Conservation (phyloP, 2,888 invertebrate genomes). For the Ashinkailepas kermadecensis region DNA sequence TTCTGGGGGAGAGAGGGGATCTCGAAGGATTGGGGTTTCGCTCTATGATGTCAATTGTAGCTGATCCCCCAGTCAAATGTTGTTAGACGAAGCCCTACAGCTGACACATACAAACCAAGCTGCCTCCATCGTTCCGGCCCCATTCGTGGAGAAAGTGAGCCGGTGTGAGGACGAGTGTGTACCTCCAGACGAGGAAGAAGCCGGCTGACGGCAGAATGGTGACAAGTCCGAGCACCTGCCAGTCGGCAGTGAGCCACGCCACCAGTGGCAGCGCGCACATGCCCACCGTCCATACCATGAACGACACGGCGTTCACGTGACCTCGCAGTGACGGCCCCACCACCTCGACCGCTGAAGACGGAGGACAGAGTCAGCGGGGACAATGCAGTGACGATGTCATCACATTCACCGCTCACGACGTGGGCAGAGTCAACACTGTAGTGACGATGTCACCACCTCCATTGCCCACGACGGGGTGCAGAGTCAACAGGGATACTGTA, state of each 20-base stretch:
- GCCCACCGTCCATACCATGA: slow-evolving; percentile 35
- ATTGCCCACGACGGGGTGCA: too few relatives aligned
- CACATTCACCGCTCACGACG: not conserved
- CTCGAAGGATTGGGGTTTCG: too few relatives aligned
- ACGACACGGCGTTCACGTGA: slow-evolving; percentile 23
- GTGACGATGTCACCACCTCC: too few relatives aligned
- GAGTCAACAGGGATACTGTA: too few relatives aligned
- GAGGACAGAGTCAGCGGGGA: not conserved
- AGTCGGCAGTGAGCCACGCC: slow-evolving; percentile 37
- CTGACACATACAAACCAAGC: too few relatives aligned
- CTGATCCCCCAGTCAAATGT: too few relatives aligned
- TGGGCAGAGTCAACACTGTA: too few relatives aligned
- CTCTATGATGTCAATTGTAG: too few relatives aligned
- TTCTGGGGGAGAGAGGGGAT: too few relatives aligned
- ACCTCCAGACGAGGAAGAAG: slow-evolving; percentile 35
- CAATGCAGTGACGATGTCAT: not conserved
- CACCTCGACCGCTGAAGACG: not conserved
- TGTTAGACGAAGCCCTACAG: too few relatives aligned
- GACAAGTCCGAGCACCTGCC: slow-evolving; percentile 37
- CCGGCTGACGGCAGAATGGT: slow-evolving; percentile 35
- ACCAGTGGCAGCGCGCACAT: slow-evolving; percentile 38
- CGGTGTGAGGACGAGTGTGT: slow-evolving; percentile 26
- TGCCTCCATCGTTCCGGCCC: too few relatives aligned
- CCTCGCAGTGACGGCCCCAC: slow-evolving; percentile 19
- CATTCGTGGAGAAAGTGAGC: too few relatives aligned